Evolutionary conservation across 2,113 vertebrate genomes (phyloP), one percentile per base, ranked within the genome.

Genomic region (Myiozetetes cayanensis): DNA sequence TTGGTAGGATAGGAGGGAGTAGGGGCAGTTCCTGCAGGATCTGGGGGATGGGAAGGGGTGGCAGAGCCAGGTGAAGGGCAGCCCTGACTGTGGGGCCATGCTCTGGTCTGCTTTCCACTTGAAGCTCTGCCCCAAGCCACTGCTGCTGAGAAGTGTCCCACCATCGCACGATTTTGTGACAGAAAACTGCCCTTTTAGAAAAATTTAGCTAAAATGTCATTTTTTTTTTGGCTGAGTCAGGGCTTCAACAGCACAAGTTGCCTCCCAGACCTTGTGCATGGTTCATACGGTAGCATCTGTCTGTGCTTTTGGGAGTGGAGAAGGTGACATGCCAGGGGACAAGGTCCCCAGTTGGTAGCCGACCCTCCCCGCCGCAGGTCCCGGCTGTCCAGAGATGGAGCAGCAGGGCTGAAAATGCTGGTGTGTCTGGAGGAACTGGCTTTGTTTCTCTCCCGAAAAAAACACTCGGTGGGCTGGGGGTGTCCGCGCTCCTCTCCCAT

Each of bases 101-200:
- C 22, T 49, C 10, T 86, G 39, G 52, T 77, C 74, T 56, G 39
- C 28, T 53, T 77, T 47, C 8, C 4, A 17, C 37, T 43, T 30
- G 14, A 24, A 62, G 31, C 24, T 77, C n/a, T 90, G 53, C 30
- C 49, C 27, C 3, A 5, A 70, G 39, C 56, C 43, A 8, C 58
- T 37, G 49, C 67, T 72, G 37, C 72, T 76, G 47, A 10, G 6
- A 13, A 30, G 37, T 1, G 11, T 35, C 10, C 25, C 61, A 14
- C 6, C 8, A 8, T 23, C 43, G 11, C 0, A 0, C 46, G 15
- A 46, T 4, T 31, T 46, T 59, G 43, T 8, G 56, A 27, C 28
- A 85, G 27, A 43, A 72, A 87, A 7, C 23, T 2, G 28, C 37
- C 31, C 31, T 33, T 91, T 78, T 37, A 19, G 70, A 87, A 89